Percentiles rank a stretch among this genome's conserved stretches.
phyloP scores from a whole-genome alignment of 2,113 vertebrate species.

The Euleptes europaea region DNA sequence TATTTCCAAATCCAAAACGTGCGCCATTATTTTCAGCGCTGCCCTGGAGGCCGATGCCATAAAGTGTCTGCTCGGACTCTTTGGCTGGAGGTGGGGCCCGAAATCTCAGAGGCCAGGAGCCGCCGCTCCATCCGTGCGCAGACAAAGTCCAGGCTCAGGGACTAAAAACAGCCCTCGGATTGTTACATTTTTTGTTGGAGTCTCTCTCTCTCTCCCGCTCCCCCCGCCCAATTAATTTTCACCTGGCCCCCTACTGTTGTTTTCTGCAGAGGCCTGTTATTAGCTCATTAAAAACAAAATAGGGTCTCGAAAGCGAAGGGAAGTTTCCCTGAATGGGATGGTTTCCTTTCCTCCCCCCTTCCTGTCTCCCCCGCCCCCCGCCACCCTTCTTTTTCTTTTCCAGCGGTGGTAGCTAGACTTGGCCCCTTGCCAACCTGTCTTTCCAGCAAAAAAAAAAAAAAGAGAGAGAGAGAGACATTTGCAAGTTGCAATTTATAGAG shows the following conservation, averaged over 20 bases:
- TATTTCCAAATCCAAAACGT: constrained; percentile 30
- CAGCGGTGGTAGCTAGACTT: constrained; percentile 54
- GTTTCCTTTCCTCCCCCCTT: constrained; percentile 40
- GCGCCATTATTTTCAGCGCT: constrained; percentile 67
- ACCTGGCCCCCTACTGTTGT: not conserved
- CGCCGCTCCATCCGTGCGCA: not conserved
- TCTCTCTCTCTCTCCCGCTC: not conserved
- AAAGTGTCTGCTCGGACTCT: constrained; percentile 63
- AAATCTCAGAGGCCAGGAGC: constrained; percentile 30
- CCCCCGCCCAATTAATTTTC: constrained; percentile 29
- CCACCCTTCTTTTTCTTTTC: not conserved
- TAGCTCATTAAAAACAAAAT: constrained; percentile 65
- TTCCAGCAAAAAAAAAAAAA: constrained; percentile 56
- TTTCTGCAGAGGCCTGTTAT: constrained; percentile 59
- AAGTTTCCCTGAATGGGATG: constrained; percentile 69
- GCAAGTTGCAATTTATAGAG: constrained; percentile 79
- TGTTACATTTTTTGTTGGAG: constrained; percentile 58
- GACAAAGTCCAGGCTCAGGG: constrained; percentile 50
- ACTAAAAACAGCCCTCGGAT: constrained; percentile 52
- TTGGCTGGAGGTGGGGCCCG: constrained; percentile 18
- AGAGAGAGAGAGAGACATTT: constrained; percentile 58
- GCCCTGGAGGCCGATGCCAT: constrained; percentile 60
- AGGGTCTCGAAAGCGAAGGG: constrained; percentile 59
- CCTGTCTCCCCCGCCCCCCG: not conserved
- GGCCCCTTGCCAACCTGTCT: constrained; percentile 70